Base-by-base conservation (phyloP, 2,113 vertebrate genomes). In the Seriola aureovittata region DNA sequence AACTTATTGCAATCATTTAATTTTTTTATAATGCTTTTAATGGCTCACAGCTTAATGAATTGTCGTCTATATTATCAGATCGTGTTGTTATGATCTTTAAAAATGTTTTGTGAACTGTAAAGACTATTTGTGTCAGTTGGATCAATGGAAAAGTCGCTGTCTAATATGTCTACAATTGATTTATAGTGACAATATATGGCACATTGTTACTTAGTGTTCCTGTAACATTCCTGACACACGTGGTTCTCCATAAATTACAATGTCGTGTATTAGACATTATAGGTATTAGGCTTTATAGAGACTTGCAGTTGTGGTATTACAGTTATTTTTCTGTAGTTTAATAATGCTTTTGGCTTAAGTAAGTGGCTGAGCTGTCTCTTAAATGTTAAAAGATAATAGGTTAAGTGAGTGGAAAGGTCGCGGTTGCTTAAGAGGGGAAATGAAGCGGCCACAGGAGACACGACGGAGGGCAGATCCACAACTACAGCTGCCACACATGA, bases 401-500 rank as follows among this genome's bases (percentile, higher is more conserved):
- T 86, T 86, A 85, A 84, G 78, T 74, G 81, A 66, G 73, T 89
- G 75, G 63, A 88, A 81, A 90, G 86, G 88, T 91, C 80, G 63
- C 4, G 71, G 71, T 58, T 55, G 72, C 46, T 78, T 82, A 66
- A 76, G 76, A 79, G 42, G 75, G 75, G 66, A 89, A 70, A 75
- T 64, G 88, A 79, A 85, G 85, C 79, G 80, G 82, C 68, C 82
- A 76, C 86, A 55, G 75, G 85, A 90, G 90, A 89, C 85, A 38
- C 58, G 65, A 74, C 19, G 80, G 87, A 89, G 94, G 93, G 92
- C 94, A 91, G 86, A 93, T 85, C 95, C 94, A 91, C 90, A 91
- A 89, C 93, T 96, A 94, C 97, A 99, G 96, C 97, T 98, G 97
- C 96, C 96, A 91, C 95, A 95, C 96, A 97, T 99, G 93, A 96